Percentiles rank a stretch among this genome's conserved stretches.
phyloP scores from a whole-genome alignment of 2,113 vertebrate genomes.

The Ophthalmolycus amberensis region DNA sequence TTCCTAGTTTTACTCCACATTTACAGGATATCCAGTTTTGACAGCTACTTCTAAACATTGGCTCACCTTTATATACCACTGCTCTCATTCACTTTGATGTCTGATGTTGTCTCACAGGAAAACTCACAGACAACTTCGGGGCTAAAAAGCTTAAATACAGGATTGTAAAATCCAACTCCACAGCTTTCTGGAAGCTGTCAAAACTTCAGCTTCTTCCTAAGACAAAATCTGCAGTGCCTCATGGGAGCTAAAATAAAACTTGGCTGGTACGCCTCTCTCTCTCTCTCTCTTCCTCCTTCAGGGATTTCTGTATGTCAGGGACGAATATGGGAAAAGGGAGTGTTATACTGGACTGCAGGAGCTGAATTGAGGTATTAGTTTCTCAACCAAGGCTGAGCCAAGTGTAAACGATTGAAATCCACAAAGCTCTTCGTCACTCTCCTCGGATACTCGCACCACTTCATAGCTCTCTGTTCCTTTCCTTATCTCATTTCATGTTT shows the following conservation, averaged over 20 bases:
- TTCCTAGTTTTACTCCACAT: not conserved
- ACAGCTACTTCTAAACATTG: conserved; percentile 25
- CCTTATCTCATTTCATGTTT: conserved; percentile 1
- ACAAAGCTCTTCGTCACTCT: conserved; percentile 53
- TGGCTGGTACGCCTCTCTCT: conserved; percentile 29
- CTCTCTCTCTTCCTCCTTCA: conserved; percentile 35
- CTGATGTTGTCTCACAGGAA: conserved; percentile 51
- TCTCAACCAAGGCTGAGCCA: conserved; percentile 73
- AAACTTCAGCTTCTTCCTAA: conserved; percentile 59
- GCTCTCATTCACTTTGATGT: conserved; percentile 51
- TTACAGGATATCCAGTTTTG: conserved; percentile 26
- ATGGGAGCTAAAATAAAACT: conserved; percentile 72
- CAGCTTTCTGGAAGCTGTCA: conserved; percentile 69
- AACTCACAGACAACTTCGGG: conserved; percentile 48
- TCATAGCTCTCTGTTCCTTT: conserved; percentile 19
- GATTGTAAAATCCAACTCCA: conserved; percentile 51
- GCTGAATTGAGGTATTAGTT: conserved; percentile 76
- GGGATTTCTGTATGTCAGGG: conserved; percentile 66
- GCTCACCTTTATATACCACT: conserved; percentile 31
- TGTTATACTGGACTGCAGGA: conserved; percentile 71
- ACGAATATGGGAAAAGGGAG: conserved; percentile 71
- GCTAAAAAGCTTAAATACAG: conserved; percentile 55
- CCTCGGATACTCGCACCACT: conserved; percentile 22
- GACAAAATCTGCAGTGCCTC: conserved; percentile 69
- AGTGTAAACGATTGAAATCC: conserved; percentile 74